These are phyloP conservation scores for Pocillopora grandis DNA, from an alignment of 92 coral and sea anemone species.

Conservation along the genomic window DNA sequence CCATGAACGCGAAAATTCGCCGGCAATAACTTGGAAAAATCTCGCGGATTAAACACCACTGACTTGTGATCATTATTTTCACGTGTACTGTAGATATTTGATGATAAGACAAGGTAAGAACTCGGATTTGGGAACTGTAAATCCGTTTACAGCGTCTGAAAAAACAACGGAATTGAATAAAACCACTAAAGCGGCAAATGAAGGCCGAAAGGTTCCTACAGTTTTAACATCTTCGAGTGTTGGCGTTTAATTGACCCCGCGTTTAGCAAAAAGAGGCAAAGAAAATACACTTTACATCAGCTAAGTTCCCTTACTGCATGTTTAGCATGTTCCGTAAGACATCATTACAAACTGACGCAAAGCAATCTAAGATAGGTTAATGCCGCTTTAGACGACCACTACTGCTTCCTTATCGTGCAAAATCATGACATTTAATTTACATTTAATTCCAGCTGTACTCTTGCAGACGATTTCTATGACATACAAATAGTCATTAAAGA, in stretches of 20 bases:
- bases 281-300: background rate
- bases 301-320: too few species aligned
- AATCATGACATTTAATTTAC: too few species aligned
- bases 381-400: too few species aligned
- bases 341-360: too few species aligned
- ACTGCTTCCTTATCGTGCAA: too few species aligned
- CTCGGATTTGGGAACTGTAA: background rate
- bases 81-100: background rate
- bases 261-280: background rate
- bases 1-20: background rate
- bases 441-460: too few species aligned
- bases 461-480: too few species aligned
- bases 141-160: constrained; percentile 24
- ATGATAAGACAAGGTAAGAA: constrained; percentile 9
- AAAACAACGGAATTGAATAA: constrained; percentile 13
- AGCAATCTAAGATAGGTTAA: too few species aligned
- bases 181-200: background rate
- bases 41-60: background rate
- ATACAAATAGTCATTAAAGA: too few species aligned
- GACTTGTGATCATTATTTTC: background rate
- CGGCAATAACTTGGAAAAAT: constrained; percentile 5
- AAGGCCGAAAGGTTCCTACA: background rate
- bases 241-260: background rate
- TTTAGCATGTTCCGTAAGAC: too few species aligned
- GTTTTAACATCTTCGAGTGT: background rate